phyloP scores from a whole-genome alignment of 2,797 vertebrate species.

The Manis pentadactyla region DNA sequence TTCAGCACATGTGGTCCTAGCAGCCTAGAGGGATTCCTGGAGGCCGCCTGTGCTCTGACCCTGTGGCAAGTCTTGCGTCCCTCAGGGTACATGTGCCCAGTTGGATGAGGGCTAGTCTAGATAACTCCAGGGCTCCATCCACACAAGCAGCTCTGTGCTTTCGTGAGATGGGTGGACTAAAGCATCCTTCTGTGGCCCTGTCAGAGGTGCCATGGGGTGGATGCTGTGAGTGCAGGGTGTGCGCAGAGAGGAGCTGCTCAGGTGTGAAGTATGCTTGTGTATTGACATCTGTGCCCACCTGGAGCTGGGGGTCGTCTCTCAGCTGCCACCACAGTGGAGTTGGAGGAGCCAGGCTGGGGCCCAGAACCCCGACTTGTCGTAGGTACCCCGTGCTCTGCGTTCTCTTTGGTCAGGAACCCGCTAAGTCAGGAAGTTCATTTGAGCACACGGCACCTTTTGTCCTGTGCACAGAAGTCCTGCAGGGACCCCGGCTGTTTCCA shows the following conservation, averaged over 20 bases:
- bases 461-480: neutral
- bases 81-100: too few relatives aligned
- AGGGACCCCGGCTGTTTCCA: neutral
- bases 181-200: rapidly evolving
- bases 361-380: neutral
- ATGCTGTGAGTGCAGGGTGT: neutral
- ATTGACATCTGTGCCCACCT: too few relatives aligned
- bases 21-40: neutral
- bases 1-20: rapidly evolving
- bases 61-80: neutral
- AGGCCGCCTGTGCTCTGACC: rapidly evolving
- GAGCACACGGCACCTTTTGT: neutral
- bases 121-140: neutral
- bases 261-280: too few relatives aligned
- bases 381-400: too few relatives aligned
- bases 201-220: too few relatives aligned
- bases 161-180: neutral
- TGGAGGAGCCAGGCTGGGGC: neutral
- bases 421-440: neutral
- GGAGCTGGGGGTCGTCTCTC: neutral
- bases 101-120: too few relatives aligned
- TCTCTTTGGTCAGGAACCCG: neutral
- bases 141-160: neutral
- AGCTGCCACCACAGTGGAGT: rapidly evolving
- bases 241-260: neutral